Evolutionary conservation across 2,888 invertebrate species (phyloP).

Genomic region (Caenorhabditis doughertyi): DNA sequence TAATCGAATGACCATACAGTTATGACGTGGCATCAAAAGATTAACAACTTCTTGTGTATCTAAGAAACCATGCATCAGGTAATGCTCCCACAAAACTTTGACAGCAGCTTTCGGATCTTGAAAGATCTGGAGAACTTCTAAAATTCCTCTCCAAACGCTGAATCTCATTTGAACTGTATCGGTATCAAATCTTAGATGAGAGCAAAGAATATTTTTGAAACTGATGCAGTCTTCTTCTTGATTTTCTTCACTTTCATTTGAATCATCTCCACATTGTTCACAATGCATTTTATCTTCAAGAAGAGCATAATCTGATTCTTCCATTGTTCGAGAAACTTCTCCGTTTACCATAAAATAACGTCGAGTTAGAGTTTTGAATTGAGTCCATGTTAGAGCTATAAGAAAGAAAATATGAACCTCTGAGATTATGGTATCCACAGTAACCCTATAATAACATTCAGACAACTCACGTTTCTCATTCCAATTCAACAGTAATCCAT

Average conservation of each 20-base stretch:
- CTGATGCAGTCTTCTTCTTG: conserved; percentile 59
- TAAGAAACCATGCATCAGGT: conserved; percentile 73
- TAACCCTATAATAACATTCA: not conserved
- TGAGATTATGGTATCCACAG: not conserved
- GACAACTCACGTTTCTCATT: conserved; percentile 67
- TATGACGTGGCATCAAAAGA: conserved; percentile 60
- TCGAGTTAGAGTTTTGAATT: conserved; percentile 77
- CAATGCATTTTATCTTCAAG: conserved; percentile 80
- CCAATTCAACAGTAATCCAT: conserved; percentile 78
- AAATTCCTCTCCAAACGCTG: conserved; percentile 79
- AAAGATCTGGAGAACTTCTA: conserved; percentile 79
- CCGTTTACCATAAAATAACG: conserved; percentile 78
- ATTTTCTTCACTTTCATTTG: conserved; percentile 1
- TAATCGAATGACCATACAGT: conserved; percentile 59
- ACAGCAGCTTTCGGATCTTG: conserved; percentile 73
- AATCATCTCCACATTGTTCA: conserved; percentile 73
- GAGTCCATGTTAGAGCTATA: conserved; percentile 76
- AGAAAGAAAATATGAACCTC: not conserved
- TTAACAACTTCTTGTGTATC: conserved; percentile 68
- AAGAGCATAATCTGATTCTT: conserved; percentile 76
- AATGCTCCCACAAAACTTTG: conserved; percentile 75
- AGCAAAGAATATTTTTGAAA: conserved; percentile 82
- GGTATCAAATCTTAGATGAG: conserved; percentile 80
- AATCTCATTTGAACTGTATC: conserved; percentile 73
- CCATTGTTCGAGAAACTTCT: conserved; percentile 74